Conservation (phyloP, 2,888 invertebrate genomes). For the Apamea sordens region DNA sequence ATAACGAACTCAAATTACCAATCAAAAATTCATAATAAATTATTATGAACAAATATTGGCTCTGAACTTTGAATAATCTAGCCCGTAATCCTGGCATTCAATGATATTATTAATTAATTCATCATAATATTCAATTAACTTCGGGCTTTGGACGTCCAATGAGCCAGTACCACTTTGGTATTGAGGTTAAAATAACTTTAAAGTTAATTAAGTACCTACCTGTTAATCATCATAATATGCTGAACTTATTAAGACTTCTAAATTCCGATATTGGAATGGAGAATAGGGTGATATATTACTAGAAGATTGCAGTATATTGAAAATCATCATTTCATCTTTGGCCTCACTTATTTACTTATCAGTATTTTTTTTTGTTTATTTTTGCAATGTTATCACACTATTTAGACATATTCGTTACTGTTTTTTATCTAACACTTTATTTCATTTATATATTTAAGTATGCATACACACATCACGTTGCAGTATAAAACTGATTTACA, state of each 20-base stretch:
- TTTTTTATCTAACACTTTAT: no score
- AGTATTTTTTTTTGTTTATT: no score
- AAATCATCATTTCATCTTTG: neutral
- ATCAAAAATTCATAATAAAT: constrained; percentile 46
- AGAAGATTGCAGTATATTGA: neutral
- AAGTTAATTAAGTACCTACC: constrained; percentile 1
- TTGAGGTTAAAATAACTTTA: constrained; percentile 36
- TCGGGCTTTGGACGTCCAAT: constrained; percentile 19
- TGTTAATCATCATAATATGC: neutral
- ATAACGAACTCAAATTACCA: constrained; percentile 9
- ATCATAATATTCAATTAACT: constrained; percentile 56
- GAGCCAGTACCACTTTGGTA: constrained; percentile 20
- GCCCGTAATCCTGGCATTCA: constrained; percentile 36
- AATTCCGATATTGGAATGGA: neutral
- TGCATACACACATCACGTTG: no score
- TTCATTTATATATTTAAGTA: no score
- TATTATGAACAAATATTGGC: constrained; percentile 50
- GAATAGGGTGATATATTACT: no score
- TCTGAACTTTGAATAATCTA: constrained; percentile 39
- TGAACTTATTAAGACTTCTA: neutral
- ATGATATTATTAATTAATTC: constrained; percentile 59
- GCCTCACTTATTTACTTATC: no score
- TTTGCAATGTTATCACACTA: no score
- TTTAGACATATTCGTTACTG: no score
- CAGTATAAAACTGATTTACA: no score